Base-by-base conservation (phyloP, 92 coral and sea anemone species). In the Phymanthus crucifer region DNA sequence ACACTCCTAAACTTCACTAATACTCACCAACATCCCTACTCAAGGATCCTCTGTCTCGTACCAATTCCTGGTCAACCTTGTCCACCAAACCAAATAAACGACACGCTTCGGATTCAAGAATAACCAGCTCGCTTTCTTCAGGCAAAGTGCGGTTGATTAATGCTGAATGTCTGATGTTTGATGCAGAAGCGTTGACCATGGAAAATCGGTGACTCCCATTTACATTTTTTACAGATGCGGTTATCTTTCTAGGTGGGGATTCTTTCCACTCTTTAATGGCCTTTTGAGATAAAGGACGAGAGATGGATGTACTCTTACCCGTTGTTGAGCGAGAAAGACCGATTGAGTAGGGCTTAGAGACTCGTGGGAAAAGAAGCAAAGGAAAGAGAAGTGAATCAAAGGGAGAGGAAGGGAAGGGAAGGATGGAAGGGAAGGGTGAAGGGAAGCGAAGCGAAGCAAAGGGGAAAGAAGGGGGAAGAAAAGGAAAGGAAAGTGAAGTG, bases 181-280 rank as follows among this genome's bases (percentile, higher is more conserved):
- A 19, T 35, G n/a, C 33, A 4, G 72, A 40, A 32, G 73, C 64
- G 5, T 27, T 21, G 13, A 82, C 40, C 4, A 71, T 27, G 4
- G 56, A 29, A 40, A 54, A 72, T 31, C 19, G 24, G 19, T 66
- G 40, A 38, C 31, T 61, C 0, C 18, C 14, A 33, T 14, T n/a
- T 23, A 54, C 74, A 40, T 17, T 17, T 5, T 21, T 40, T 9
- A 57, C 45, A 24, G 26, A 32, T 5, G 68, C 1, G 5, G 4
- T 14, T 1, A 35, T 31, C 34, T 9, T 67, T 70, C 54, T 71
- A 47, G 37, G 56, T 4, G 24, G 26, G 71, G 43, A 12, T 6
- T 80, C 84, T 38, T 66, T 48, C 77, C 78, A 80, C 6, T 80
- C 84, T 36, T 80, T 80, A 17, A 37, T 7, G 32, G 78, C 71